Evolutionary conservation across 2,888 invertebrate genomes (phyloP), one percentile per base, ranked within the genome.

Genomic region (Dichetophora obliterata): DNA sequence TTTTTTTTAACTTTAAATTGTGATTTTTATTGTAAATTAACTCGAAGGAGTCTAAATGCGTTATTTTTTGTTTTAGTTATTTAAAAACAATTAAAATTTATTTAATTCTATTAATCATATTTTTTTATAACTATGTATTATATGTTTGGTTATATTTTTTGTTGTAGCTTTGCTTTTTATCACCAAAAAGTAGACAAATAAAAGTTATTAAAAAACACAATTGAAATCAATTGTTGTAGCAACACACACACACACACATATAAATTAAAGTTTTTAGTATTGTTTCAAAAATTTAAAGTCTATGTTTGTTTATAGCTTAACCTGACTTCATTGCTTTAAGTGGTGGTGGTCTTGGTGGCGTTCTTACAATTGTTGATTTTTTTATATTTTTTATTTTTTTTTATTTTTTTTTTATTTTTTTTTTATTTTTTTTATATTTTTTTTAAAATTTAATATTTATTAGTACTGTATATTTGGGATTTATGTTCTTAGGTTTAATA

Each of bases 81-180:
- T 65, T 66, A 37, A 19, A 14, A 27, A 14, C 24, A 59, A 59
- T 16, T 11, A 59, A 9, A 8, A 27, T 59, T 59, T 27, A 2
- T 59, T 27, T 59, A 22, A 14, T 22, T 59, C 6, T 27, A 24
- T 57, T 22, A 57, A 57, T 57, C 16, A 27, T 59, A 59, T 59
- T 27, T 59, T 9, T 59, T 24, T 27, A 59, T 3, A 43, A 43
- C 43, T 43, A 24, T 59, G 24, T 59, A 59, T 27, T 9, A 19
- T 1, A 54, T 54, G 54, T 6, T 54, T 22, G 22, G n/a, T 54
- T 34, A n/a, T 65, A 37, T n/a, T 37, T 65, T 65, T 34, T 37
- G 16, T 34, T 65, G 19, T 34, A 31, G 34, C 65, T 65, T 65
- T 65, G 65, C 65, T 65, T 34, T 54, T 65, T 65, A 65, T 65